Percentiles rank a stretch among this genome's conserved stretches.
Evolutionary conservation across 2,888 invertebrate species (phyloP).

Genomic region (Papilio elwesi): DNA sequence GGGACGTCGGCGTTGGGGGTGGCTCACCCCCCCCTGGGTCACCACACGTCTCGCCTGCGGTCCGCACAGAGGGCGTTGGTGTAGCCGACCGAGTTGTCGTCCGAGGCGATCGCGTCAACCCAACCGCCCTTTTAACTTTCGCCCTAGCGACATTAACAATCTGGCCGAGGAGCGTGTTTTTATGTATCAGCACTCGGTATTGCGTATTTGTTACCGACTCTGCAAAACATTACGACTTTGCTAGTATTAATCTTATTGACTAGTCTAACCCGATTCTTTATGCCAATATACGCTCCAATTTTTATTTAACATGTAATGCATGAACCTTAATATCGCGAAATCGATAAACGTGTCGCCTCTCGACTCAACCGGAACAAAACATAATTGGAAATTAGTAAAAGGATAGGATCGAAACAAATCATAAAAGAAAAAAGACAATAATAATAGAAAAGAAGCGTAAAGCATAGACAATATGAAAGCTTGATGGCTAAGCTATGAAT

Average conservation of each 20-base stretch:
- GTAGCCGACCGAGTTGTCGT: constrained; percentile 49
- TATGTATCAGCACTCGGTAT: constrained; percentile 47
- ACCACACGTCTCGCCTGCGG: constrained; percentile 78
- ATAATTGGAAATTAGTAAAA: constrained; percentile 60
- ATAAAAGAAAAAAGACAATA: constrained; percentile 65
- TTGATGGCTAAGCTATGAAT: constrained; percentile 82
- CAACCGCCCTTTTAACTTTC: constrained; percentile 54
- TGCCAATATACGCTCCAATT: constrained; percentile 26
- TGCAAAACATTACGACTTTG: constrained; percentile 50
- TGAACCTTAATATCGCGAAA: constrained; percentile 16
- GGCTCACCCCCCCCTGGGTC: constrained; percentile 79
- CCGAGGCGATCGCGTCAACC: constrained; percentile 53
- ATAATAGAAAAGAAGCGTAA: constrained; percentile 76
- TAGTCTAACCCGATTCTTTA: constrained; percentile 43
- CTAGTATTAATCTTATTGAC: constrained; percentile 46
- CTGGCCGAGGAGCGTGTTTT: constrained; percentile 48
- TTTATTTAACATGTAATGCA: constrained; percentile 11
- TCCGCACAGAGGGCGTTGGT: constrained; percentile 55
- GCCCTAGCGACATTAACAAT: constrained; percentile 52
- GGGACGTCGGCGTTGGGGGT: constrained; percentile 78
- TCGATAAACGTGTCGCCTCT: constrained; percentile 54
- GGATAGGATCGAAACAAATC: constrained; percentile 66
- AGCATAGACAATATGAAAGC: constrained; percentile 78
- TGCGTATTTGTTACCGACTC: constrained; percentile 50
- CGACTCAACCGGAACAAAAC: constrained; percentile 52